These are phyloP conservation scores for Drosophila bocqueti DNA, from an alignment of 1,140 invertebrate genomes.

Conservation along the genomic window DNA sequence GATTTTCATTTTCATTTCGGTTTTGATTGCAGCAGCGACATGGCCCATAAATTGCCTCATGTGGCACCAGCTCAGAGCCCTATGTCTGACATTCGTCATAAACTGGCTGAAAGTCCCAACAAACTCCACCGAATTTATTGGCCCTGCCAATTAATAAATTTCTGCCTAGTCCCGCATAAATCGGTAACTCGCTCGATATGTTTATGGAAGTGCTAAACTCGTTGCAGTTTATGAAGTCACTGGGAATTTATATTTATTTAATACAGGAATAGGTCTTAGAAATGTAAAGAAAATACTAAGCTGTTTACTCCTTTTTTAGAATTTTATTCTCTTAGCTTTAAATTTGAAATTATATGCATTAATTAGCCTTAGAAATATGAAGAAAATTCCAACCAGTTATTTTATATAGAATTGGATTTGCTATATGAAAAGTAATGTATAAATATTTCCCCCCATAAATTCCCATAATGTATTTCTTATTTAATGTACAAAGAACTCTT, in stretches of 20 bases:
- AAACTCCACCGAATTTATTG: slow-evolving; percentile 55
- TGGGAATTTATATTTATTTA: too few species aligned
- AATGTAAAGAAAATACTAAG: neutral
- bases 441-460: too few species aligned
- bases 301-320: too few species aligned
- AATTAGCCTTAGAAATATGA: too few species aligned
- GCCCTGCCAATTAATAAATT: slow-evolving; percentile 79
- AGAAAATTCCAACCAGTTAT: too few species aligned
- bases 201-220: slow-evolving; percentile 45
- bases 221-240: neutral
- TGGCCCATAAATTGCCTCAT: slow-evolving; percentile 61
- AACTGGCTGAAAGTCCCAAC: slow-evolving; percentile 34
- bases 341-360: too few species aligned
- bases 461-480: neutral
- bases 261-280: neutral
- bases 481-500: slow-evolving; percentile 31
- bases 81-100: slow-evolving; percentile 71
- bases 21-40: slow-evolving; percentile 40
- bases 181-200: slow-evolving; percentile 35
- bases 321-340: neutral
- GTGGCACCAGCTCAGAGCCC: slow-evolving; percentile 29
- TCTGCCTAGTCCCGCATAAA: slow-evolving; percentile 72
- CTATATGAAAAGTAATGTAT: neutral
- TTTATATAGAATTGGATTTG: too few species aligned
- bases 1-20: slow-evolving; percentile 43